Percentiles rank a stretch among this genome's conserved stretches.
phyloP scores from a whole-genome alignment of 2,797 vertebrate genomes.

The Typhlichthys subterraneus region DNA sequence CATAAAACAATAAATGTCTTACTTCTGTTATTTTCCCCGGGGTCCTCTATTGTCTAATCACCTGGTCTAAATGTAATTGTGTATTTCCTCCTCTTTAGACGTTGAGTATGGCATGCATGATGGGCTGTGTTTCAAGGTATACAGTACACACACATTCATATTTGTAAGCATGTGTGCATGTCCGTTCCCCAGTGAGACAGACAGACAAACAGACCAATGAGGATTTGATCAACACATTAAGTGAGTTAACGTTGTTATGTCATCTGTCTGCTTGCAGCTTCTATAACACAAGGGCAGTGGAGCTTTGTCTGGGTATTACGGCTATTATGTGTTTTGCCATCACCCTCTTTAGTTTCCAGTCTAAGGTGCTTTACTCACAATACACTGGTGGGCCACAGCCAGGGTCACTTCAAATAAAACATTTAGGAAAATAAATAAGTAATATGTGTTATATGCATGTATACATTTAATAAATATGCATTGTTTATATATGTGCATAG shows the following conservation, averaged over 20 bases:
- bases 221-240: neutral
- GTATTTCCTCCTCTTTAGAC: constrained; percentile 57
- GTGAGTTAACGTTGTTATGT: neutral
- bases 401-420: too few species aligned
- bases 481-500: too few species aligned
- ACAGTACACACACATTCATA: neutral
- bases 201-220: neutral
- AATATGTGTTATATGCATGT: too few species aligned
- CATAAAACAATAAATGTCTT: neutral
- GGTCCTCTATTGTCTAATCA: neutral
- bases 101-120: constrained; percentile 79
- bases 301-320: constrained; percentile 90
- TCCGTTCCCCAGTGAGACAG: neutral
- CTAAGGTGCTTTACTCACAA: constrained; percentile 69
- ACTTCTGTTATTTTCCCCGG: neutral
- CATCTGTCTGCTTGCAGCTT: constrained; percentile 74
- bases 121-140: constrained; percentile 82
- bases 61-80: constrained; percentile 2
- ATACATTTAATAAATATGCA: too few species aligned
- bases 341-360: constrained; percentile 94
- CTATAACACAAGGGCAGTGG: constrained; percentile 90
- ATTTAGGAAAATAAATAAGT: too few species aligned
- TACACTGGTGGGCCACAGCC: too few species aligned
- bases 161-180: neutral
- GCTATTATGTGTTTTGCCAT: constrained; percentile 88